phyloP scores from a whole-genome alignment of 2,797 vertebrate genomes.

The Chaenodraco wilsoni region DNA sequence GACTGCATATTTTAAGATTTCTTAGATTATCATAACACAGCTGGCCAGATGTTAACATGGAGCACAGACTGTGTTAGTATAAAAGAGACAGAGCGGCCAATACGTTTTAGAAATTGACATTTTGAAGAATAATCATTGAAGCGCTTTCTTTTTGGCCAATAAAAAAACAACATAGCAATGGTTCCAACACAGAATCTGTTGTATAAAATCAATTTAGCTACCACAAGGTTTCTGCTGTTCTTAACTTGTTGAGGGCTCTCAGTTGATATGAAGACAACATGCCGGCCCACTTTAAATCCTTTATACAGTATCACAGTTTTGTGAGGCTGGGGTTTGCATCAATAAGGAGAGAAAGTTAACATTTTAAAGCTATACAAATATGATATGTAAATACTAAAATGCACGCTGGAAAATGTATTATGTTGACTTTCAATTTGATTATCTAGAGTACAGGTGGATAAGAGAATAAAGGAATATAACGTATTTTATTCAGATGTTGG shows the following conservation, averaged over 20 bases:
- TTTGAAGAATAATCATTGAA: background rate
- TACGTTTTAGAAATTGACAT: background rate
- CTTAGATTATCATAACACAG: constrained; percentile 13
- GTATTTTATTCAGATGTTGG: background rate
- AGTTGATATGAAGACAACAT: background rate
- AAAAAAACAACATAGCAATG: background rate
- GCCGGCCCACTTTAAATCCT: background rate
- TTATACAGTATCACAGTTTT: background rate
- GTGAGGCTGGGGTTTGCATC: background rate
- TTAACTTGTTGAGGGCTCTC: background rate
- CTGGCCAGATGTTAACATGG: constrained; percentile 28
- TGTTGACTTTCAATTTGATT: background rate
- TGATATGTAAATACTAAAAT: background rate
- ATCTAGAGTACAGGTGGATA: background rate
- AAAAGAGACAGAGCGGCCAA: background rate
- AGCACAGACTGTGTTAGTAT: constrained; percentile 16
- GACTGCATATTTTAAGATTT: constrained; percentile 11
- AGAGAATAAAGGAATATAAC: background rate
- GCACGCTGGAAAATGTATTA: background rate
- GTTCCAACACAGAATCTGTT: background rate
- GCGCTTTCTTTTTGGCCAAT: constrained; percentile 2
- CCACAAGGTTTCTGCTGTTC: background rate
- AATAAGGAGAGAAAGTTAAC: background rate
- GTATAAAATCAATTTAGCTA: background rate
- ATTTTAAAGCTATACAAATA: background rate